phyloP scores from a whole-genome alignment of 2,113 vertebrate species.

The Hydropotes inermis region DNA sequence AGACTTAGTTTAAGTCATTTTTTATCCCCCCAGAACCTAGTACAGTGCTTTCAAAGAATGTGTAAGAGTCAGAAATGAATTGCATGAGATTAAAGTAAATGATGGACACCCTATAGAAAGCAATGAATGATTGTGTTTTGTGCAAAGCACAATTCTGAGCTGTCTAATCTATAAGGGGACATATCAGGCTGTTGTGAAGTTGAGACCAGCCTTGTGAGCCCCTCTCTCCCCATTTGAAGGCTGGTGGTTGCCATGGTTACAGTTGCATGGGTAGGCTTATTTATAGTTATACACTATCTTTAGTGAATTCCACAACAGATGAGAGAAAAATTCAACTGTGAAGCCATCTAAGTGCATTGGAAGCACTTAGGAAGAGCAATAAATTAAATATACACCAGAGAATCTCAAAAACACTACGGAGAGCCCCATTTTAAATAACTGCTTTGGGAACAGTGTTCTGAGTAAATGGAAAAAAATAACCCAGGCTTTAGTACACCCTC shows the following conservation, averaged over 20 bases:
- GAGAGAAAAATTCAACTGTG: conserved; percentile 77
- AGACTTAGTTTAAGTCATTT: not conserved
- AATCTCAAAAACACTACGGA: conserved; percentile 57
- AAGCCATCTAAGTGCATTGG: conserved; percentile 74
- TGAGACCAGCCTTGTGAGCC: conserved; percentile 70
- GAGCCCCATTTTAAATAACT: conserved; percentile 52
- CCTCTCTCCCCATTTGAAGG: conserved; percentile 72
- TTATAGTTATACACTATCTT: conserved; percentile 81
- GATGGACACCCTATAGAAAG: not conserved
- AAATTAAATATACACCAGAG: conserved; percentile 68
- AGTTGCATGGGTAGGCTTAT: conserved; percentile 79
- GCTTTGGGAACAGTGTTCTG: conserved; percentile 50
- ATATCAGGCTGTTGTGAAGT: conserved; percentile 69
- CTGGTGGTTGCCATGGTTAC: conserved; percentile 81
- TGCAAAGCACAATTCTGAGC: conserved; percentile 53
- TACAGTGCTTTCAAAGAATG: not conserved
- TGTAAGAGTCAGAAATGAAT: conserved; percentile 35
- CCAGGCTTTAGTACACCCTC: conserved; percentile 5
- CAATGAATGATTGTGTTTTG: not conserved
- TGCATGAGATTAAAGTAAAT: not conserved
- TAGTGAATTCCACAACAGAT: conserved; percentile 78
- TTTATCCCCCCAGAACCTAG: not conserved
- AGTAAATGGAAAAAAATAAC: conserved; percentile 44
- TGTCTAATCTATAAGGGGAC: conserved; percentile 65
- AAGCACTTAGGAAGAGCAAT: conserved; percentile 38